A percentile compares a stretch with the other conserved stretches of the same genome.
Evolutionary conservation across 1,140 invertebrate genomes (phyloP).

Genomic region (Argopecten irradians): DNA sequence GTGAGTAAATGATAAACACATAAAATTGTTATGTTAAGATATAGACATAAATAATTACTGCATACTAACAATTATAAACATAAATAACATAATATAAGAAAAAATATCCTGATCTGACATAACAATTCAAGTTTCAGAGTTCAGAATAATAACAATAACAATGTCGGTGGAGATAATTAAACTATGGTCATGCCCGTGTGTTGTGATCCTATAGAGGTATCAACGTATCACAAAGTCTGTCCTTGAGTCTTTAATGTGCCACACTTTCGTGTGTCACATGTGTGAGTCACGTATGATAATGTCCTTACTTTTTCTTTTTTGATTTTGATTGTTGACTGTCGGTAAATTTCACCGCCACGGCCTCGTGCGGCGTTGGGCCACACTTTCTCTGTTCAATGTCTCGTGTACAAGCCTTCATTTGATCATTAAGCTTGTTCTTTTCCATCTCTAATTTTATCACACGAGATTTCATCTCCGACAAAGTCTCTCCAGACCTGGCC

Average conservation of each 20-base stretch:
- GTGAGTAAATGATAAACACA: neutral
- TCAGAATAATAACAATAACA: constrained; percentile 6
- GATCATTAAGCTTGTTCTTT: constrained; percentile 54
- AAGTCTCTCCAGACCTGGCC: constrained; percentile 33
- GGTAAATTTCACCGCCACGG: neutral
- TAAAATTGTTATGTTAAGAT: neutral
- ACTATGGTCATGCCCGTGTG: neutral
- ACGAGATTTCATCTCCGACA: constrained; percentile 47
- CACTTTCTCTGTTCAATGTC: constrained; percentile 44
- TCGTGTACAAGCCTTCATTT: constrained; percentile 51
- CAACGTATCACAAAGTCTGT: neutral
- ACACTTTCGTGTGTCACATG: neutral
- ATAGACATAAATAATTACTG: neutral
- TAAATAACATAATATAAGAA: neutral
- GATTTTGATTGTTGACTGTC: neutral
- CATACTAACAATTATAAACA: neutral
- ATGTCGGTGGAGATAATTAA: neutral
- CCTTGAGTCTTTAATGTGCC: neutral
- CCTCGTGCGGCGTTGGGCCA: neutral
- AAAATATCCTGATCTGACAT: neutral
- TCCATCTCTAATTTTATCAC: constrained; percentile 60
- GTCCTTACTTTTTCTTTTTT: constrained; percentile 11
- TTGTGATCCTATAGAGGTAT: no score
- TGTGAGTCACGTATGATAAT: neutral
- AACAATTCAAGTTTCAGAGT: neutral